Conservation (phyloP, 2,888 invertebrate species). For the Drosophila testacea region DNA sequence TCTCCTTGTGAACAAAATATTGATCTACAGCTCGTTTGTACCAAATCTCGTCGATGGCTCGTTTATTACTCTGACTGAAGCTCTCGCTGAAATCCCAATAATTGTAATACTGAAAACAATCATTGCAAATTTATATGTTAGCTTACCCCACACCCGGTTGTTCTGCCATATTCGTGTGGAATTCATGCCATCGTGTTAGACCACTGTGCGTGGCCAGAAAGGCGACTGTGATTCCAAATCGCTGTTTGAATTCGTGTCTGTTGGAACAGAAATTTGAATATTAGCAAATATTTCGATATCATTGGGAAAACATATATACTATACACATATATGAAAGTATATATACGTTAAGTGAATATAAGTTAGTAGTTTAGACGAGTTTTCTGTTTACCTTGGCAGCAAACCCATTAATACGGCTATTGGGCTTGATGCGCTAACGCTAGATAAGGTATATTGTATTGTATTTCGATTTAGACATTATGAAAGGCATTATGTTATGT, state of each 20-base stretch:
- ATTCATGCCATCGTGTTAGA: constrained; percentile 94
- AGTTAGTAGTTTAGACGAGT: constrained; percentile 37
- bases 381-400: constrained; percentile 93
- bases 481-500: constrained; percentile 73
- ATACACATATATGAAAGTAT: not conserved
- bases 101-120: not conserved
- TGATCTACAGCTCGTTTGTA: constrained; percentile 95
- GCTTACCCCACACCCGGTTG: constrained; percentile 84
- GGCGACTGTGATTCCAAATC: constrained; percentile 93
- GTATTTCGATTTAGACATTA: constrained; percentile 58
- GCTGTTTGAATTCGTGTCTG: constrained; percentile 93
- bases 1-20: constrained; percentile 90
- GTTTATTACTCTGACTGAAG: constrained; percentile 91
- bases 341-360: constrained; percentile 19
- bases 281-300: constrained; percentile 24
- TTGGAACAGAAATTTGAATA: constrained; percentile 31
- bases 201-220: constrained; percentile 97
- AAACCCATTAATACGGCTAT: constrained; percentile 97
- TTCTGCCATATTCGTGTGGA: constrained; percentile 87
- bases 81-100: constrained; percentile 86
- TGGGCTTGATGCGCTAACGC: constrained; percentile 91
- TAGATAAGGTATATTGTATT: constrained; percentile 85
- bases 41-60: constrained; percentile 95
- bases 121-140: not conserved
- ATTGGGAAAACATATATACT: not conserved